Conservation (phyloP, 2,797 vertebrate species). For the Catamblyrhynchus diadema region DNA sequence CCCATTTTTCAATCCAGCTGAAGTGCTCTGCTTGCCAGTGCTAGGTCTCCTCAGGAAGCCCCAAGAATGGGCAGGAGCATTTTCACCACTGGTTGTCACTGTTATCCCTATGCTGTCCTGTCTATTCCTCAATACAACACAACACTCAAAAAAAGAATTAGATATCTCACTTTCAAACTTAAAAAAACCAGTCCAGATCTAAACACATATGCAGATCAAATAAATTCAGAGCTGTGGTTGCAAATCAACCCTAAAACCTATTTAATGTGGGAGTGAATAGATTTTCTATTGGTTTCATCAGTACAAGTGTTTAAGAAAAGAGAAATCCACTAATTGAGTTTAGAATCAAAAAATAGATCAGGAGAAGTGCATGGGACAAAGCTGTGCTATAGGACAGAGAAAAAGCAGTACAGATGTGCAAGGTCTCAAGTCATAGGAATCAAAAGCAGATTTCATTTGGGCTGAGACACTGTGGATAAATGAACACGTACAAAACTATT, state of each 20-base stretch:
- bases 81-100: neutral
- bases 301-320: neutral
- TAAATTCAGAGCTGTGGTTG: neutral
- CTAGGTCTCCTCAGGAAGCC: neutral
- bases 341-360: neutral
- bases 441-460: neutral
- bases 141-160: neutral
- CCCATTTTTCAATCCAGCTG: neutral
- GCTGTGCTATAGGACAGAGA: neutral
- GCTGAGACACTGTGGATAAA: neutral
- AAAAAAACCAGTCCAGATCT: neutral
- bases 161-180: neutral
- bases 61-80: fast-evolving
- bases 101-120: neutral
- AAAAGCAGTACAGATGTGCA: neutral
- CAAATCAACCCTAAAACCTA: neutral
- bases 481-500: neutral
- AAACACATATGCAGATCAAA: neutral
- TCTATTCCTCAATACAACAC: too few species aligned
- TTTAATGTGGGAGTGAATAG: neutral
- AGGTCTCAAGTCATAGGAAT: neutral
- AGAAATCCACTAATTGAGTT: neutral
- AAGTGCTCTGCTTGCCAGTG: neutral
- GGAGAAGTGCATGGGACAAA: neutral
- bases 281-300: neutral